Percentiles rank a stretch among this genome's conserved stretches.
Conservation (phyloP, 64 coral and sea anemone species). For the Cladopsammia gracilis region DNA sequence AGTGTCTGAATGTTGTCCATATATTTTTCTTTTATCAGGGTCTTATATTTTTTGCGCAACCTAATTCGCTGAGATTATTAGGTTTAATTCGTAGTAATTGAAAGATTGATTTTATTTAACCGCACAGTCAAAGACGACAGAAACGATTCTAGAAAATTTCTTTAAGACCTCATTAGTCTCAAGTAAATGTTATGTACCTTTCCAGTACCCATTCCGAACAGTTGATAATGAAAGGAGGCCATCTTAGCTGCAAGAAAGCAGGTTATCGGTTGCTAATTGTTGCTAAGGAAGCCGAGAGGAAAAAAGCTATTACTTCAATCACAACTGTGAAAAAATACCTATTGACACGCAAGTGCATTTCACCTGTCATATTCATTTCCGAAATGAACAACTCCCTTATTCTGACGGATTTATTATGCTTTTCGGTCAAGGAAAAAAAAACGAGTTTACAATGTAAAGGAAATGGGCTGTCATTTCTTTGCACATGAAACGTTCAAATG, state of each 20-base stretch:
- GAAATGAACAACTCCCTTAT: neutral
- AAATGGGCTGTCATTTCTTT: neutral
- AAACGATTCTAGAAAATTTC: neutral
- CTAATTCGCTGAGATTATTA: constrained; percentile 2
- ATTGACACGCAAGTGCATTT: neutral
- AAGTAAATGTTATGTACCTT: neutral
- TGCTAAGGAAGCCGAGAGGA: no score
- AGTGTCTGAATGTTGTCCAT: neutral
- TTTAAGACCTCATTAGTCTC: neutral
- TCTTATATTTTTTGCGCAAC: neutral
- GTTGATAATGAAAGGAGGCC: neutral
- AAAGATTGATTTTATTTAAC: neutral
- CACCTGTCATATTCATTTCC: neutral
- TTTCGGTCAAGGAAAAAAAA: neutral
- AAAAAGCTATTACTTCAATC: no score
- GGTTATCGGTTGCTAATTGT: no score
- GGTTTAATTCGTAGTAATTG: neutral
- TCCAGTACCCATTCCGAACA: neutral
- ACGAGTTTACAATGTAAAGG: neutral
- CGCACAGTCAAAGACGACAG: neutral
- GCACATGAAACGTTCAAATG: no score
- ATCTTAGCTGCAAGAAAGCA: no score
- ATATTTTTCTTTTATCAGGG: neutral
- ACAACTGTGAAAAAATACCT: no score
- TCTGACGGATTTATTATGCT: neutral